Percentiles rank a stretch among this genome's conserved stretches.
Evolutionary conservation across 1,140 invertebrate genomes (phyloP).

Genomic region (roundworm (Caenorhabditis elegans)): DNA sequence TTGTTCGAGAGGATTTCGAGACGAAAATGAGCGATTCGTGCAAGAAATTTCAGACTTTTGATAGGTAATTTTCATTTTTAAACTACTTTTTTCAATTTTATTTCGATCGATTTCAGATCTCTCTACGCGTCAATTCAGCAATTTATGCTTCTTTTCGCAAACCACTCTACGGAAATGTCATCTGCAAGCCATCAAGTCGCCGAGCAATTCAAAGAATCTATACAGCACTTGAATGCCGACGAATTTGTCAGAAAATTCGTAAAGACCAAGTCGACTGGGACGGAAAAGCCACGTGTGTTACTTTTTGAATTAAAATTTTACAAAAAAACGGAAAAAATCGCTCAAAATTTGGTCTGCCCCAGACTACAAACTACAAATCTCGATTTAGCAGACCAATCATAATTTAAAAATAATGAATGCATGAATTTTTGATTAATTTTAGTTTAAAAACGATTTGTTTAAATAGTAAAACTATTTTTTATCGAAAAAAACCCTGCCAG

Average conservation of each 20-base stretch:
- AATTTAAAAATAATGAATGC: too few species aligned
- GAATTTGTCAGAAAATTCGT: constrained; percentile 60
- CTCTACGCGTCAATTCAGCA: constrained; percentile 38
- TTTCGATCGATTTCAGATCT: background rate
- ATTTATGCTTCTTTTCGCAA: constrained; percentile 30
- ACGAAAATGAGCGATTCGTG: constrained; percentile 56
- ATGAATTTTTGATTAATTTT: too few species aligned
- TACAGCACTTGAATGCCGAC: constrained; percentile 58
- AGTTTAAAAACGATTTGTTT: too few species aligned
- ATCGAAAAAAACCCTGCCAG: too few species aligned
- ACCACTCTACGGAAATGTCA: constrained; percentile 18
- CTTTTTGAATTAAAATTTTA: too few species aligned
- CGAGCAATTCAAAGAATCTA: constrained; percentile 54
- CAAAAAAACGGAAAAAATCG: too few species aligned
- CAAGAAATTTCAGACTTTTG: constrained; percentile 33
- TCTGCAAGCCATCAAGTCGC: constrained; percentile 49
- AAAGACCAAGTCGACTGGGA: constrained; percentile 61
- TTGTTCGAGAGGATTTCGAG: constrained; percentile 60
- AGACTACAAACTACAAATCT: too few species aligned
- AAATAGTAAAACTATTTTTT: too few species aligned
- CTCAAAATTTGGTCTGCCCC: too few species aligned
- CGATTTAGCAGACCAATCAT: too few species aligned
- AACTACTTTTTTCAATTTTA: background rate
- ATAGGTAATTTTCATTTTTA: constrained; percentile 12
- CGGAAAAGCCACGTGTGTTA: constrained; percentile 57